Conservation (phyloP, 2,113 vertebrate species). For the Pogona vitticeps region DNA sequence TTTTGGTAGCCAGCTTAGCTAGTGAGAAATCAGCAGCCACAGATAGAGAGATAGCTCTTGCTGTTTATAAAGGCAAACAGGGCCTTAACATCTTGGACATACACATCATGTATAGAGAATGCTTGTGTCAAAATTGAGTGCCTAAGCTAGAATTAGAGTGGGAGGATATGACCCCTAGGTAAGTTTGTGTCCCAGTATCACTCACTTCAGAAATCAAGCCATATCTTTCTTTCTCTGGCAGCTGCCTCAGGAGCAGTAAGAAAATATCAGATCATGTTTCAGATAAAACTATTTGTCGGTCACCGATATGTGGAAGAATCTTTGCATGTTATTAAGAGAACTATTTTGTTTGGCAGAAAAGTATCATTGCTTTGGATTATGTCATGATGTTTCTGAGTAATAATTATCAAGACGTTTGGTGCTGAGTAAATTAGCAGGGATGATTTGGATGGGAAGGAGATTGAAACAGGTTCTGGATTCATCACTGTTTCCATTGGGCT, state of each 20-base stretch:
- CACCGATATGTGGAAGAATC: background rate
- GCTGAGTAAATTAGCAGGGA: background rate
- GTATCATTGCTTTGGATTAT: background rate
- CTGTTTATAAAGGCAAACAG: too few species aligned
- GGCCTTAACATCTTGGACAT: too few species aligned
- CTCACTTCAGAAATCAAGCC: background rate
- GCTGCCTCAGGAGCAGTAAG: background rate
- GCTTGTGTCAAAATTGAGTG: too few species aligned
- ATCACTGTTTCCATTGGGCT: conserved; percentile 17
- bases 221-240: background rate
- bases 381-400: background rate
- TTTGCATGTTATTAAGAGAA: background rate
- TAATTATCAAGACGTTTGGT: background rate
- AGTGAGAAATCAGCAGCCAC: too few species aligned
- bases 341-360: background rate
- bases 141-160: background rate
- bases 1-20: too few species aligned
- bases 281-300: background rate
- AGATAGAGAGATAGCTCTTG: too few species aligned
- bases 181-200: background rate
- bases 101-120: too few species aligned
- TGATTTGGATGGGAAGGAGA: background rate
- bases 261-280: background rate
- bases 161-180: background rate
- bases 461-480: background rate